Evolutionary conservation across 2,888 invertebrate species (phyloP).

Genomic region (Sicus ferrugineus): DNA sequence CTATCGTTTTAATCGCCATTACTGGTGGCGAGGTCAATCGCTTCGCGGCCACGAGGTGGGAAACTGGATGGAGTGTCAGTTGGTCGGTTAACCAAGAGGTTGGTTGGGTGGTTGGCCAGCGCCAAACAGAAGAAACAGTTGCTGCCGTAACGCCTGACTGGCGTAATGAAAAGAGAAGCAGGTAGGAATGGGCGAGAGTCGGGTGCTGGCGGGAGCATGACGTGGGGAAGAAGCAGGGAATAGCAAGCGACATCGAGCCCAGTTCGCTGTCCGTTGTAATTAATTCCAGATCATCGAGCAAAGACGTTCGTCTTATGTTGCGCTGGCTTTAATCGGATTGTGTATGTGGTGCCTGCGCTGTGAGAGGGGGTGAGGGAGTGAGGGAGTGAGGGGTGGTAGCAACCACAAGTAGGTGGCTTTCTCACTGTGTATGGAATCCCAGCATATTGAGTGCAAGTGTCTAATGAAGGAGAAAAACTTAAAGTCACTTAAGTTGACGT

Average conservation of each 20-base stretch:
- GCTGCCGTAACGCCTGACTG: background rate
- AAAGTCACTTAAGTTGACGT: background rate
- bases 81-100: too few species aligned
- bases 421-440: too few species aligned
- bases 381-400: background rate
- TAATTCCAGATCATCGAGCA: conserved; percentile 37
- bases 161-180: background rate
- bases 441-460: background rate
- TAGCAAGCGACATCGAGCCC: conserved; percentile 17
- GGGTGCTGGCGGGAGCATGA: conserved; percentile 3
- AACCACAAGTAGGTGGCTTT: too few species aligned
- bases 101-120: too few species aligned
- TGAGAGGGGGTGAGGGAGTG: background rate
- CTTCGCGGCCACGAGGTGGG: background rate
- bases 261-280: conserved; percentile 32
- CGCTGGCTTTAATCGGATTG: conserved; percentile 29
- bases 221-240: background rate
- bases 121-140: background rate
- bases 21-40: background rate
- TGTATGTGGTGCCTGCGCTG: conserved; percentile 9
- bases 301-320: conserved; percentile 34
- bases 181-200: background rate
- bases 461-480: background rate
- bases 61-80: too few species aligned
- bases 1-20: conserved; percentile 3